Evolutionary conservation across 1,140 invertebrate genomes (phyloP).

Genomic region (Drosophila dunni): DNA sequence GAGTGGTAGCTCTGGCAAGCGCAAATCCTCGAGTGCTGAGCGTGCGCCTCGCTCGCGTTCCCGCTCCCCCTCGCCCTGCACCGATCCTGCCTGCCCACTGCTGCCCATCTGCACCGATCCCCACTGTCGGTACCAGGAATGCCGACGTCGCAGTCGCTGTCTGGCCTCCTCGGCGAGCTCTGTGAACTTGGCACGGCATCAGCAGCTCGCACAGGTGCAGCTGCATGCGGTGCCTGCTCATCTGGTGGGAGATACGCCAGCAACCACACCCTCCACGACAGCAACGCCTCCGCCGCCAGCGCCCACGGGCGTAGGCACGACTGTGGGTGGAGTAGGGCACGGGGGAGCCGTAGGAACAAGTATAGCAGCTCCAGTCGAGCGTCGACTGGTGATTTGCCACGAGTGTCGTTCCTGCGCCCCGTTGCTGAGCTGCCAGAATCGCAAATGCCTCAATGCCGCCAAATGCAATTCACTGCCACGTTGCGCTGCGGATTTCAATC

Average conservation of each 20-base stretch:
- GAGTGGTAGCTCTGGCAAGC: constrained; percentile 26
- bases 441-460: constrained; percentile 84
- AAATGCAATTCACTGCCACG: constrained; percentile 85
- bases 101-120: constrained; percentile 84
- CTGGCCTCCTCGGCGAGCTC: constrained; percentile 73
- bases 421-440: constrained; percentile 78
- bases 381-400: constrained; percentile 76
- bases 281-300: constrained; percentile 65
- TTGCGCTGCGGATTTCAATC: constrained; percentile 83
- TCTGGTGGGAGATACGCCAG: constrained; percentile 65
- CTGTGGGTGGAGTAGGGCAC: too few relatives aligned
- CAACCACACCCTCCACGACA: constrained; percentile 74
- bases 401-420: constrained; percentile 81
- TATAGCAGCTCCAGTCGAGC: constrained; percentile 34
- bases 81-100: constrained; percentile 80
- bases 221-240: constrained; percentile 79
- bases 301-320: neutral
- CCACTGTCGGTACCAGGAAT: constrained; percentile 79
- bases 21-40: constrained; percentile 83
- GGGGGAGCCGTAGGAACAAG: too few relatives aligned
- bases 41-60: constrained; percentile 74
- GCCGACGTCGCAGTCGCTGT: constrained; percentile 59
- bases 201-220: constrained; percentile 78
- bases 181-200: constrained; percentile 75
- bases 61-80: constrained; percentile 79